Conservation (phyloP, 2,113 vertebrate species). For the Microcebus murinus region DNA sequence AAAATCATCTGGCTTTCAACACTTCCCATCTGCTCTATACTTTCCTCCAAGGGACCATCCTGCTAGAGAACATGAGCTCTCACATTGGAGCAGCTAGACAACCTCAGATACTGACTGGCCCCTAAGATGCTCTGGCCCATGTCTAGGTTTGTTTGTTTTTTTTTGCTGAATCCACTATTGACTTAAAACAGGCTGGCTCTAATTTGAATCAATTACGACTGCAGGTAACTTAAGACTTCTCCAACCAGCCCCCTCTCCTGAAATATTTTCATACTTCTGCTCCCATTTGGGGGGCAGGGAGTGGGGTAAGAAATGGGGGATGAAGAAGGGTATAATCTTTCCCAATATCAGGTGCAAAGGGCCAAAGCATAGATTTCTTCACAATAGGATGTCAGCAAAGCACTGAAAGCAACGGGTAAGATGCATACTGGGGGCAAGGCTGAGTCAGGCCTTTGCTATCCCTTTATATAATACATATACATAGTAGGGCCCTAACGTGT, state of each 20-base stretch:
- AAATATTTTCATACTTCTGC: constrained; percentile 1
- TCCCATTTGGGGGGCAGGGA: neutral
- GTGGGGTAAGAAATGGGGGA: neutral
- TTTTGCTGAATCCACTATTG: neutral
- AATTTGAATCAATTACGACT: neutral
- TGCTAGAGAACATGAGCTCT: neutral
- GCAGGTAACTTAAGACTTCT: neutral
- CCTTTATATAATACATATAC: neutral
- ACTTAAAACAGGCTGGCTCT: neutral
- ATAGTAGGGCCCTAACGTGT: neutral
- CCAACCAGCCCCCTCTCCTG: neutral
- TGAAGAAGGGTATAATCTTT: neutral
- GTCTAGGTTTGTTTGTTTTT: neutral
- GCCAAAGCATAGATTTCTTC: neutral
- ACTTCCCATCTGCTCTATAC: neutral
- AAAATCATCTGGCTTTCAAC: neutral
- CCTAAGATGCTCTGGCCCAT: neutral
- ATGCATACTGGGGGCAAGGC: fast-evolving
- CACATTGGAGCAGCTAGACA: neutral
- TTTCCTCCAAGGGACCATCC: neutral
- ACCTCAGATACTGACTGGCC: neutral
- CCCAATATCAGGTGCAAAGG: neutral
- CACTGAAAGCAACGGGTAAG: neutral
- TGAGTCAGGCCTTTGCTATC: neutral
- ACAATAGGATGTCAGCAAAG: neutral